Evolutionary conservation across 2,797 vertebrate species (phyloP), one percentile per base, ranked within the genome.

Genomic region (Anas capensis): DNA sequence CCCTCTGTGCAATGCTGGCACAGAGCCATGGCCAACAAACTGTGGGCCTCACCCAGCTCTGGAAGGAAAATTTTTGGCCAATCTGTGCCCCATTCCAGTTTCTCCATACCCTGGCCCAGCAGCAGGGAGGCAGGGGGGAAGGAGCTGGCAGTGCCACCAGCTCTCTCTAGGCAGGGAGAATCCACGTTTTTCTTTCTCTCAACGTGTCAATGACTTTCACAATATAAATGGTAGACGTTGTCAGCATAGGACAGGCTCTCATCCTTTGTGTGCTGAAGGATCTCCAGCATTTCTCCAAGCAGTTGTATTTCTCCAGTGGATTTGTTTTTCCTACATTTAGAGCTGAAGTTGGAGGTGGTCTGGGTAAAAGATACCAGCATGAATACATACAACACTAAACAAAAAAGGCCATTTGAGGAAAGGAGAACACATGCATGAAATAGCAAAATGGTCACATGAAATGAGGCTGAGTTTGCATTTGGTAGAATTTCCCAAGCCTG

Each of bases 181-280:
- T 9, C 33, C 27, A 8, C 4, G 10, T 2, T 19, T 65, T 44
- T 44, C 62, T 29, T 9, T 44, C 40, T 29, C 40, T 44, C 17
- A 20, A 40, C 7, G 13, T 14, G 3, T 26, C 61, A 31, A 15
- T 38, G 29, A 14, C 13, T 60, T 33, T 20, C 33, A 29, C 11
- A 3, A 11, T 10, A 66, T 29, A 31, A 61, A 51, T 14, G 3
- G 17, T 24, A 66, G 69, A 27, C 19, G 18, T 3, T 12, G 31
- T 33, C 54, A 21, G 16, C 0, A 2, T n/a, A 48, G 19, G 29
- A 31, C 2, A 4, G 33, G 14, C 5, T 5, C 21, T 70, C 33
- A 53, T 27, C 20, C 17, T 71, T 71, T 5, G 1, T 38, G 13
- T 17, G 2, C 19, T n/a, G 44, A 24, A 58, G 42, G 46, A 58